A percentile compares a stretch with the other conserved stretches of the same genome.
phyloP scores from a whole-genome alignment of 2,888 invertebrate species.

The Phengaris alcon region DNA sequence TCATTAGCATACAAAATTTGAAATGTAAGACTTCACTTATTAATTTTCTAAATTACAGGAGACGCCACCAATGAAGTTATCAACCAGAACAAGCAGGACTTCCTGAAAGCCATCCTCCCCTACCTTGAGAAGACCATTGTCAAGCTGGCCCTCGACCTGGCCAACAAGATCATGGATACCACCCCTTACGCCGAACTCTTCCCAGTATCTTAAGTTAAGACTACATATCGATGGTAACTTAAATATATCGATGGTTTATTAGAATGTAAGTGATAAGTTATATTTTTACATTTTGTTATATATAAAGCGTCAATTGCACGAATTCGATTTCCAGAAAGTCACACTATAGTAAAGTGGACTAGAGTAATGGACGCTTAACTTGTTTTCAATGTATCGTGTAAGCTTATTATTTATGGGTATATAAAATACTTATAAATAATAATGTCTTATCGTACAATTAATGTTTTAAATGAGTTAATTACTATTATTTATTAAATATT shows the following conservation, averaged over 20 bases:
- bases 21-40: no score
- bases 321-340: neutral
- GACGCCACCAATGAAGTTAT: constrained; percentile 79
- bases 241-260: neutral
- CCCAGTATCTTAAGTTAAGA: constrained; percentile 49
- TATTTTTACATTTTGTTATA: neutral
- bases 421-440: no score
- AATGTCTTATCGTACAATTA: no score
- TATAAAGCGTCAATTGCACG: neutral
- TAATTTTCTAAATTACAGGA: constrained; percentile 51
- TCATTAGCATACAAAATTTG: no score
- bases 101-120: constrained; percentile 77
- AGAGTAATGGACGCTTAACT: neutral
- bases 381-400: neutral
- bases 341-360: neutral
- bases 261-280: constrained; percentile 21
- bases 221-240: neutral
- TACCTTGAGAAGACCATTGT: constrained; percentile 77
- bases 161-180: constrained; percentile 77
- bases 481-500: no score
- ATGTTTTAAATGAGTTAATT: no score
- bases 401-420: no score
- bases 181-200: constrained; percentile 78
- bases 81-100: constrained; percentile 80
- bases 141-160: constrained; percentile 69